Evolutionary conservation across 2,113 vertebrate species (phyloP).

Genomic region (Trichomycterus rosablanca): DNA sequence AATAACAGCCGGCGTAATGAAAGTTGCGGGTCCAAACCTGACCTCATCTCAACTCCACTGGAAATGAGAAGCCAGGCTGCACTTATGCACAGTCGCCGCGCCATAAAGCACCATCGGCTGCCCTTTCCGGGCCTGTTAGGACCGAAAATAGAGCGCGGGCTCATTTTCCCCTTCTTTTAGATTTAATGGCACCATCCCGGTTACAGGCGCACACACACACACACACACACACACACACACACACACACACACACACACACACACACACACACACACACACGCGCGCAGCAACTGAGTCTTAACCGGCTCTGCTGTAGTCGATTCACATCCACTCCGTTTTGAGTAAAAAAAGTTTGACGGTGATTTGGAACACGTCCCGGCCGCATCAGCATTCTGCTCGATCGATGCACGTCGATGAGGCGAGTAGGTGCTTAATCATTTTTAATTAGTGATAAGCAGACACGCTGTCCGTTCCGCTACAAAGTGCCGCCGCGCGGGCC

Average conservation of each 20-base stretch:
- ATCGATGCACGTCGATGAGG: constrained; percentile 69
- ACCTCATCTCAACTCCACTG: constrained; percentile 7
- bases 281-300: constrained; percentile 64
- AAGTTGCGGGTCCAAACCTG: background rate
- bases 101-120: constrained; percentile 38
- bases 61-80: constrained; percentile 6
- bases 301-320: no score
- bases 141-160: constrained; percentile 26
- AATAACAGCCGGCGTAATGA: background rate
- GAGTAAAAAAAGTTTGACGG: constrained; percentile 66
- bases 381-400: constrained; percentile 65
- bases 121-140: constrained; percentile 22
- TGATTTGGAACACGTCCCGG: constrained; percentile 58
- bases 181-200: constrained; percentile 25
- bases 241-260: background rate
- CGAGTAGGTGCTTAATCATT: constrained; percentile 76
- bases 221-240: background rate
- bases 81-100: background rate
- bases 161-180: constrained; percentile 24
- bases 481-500: constrained; percentile 54
- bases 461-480: constrained; percentile 67
- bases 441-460: constrained; percentile 76
- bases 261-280: constrained; percentile 35
- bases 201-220: constrained; percentile 48
- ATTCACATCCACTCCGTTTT: constrained; percentile 66